Conservation (phyloP, 2,888 invertebrate species). For the Andricus quercusramuli region DNA sequence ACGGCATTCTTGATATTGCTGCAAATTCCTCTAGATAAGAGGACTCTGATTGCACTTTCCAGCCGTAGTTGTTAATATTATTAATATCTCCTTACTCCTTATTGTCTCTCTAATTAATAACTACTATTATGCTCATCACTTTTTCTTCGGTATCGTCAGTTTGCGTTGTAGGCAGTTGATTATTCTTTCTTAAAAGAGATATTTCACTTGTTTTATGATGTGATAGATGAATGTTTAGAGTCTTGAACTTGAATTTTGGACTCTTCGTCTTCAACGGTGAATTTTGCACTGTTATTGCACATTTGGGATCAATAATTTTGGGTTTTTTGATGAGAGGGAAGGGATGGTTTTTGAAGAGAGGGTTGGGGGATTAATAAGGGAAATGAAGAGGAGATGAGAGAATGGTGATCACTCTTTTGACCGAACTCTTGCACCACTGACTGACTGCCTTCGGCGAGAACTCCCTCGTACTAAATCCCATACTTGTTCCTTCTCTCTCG, state of each 20-base stretch:
- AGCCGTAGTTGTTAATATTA: slow-evolving; percentile 5
- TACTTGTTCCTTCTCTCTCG: slow-evolving; percentile 44
- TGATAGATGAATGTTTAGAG: background rate
- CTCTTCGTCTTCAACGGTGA: background rate
- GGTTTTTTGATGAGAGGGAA: background rate
- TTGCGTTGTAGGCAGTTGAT: slow-evolving; percentile 23
- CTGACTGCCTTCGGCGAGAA: slow-evolving; percentile 52
- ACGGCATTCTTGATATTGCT: slow-evolving; percentile 7
- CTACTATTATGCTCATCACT: slow-evolving; percentile 30
- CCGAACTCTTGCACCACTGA: slow-evolving; percentile 44
- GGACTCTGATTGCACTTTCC: background rate
- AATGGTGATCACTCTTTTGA: slow-evolving; percentile 32
- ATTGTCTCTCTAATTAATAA: slow-evolving; percentile 11
- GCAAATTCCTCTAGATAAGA: slow-evolving; percentile 15
- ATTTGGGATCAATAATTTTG: background rate
- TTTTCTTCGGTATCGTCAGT: background rate
- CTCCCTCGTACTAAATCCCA: slow-evolving; percentile 48
- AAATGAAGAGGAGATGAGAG: background rate
- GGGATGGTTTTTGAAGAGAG: background rate
- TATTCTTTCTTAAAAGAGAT: background rate
- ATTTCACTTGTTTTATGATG: background rate
- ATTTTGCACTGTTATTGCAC: background rate
- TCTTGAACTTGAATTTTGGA: background rate
- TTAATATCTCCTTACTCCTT: background rate
- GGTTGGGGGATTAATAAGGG: background rate